Base-by-base conservation (phyloP, 2,888 invertebrate species). In the Cheilosia vernalis region DNA sequence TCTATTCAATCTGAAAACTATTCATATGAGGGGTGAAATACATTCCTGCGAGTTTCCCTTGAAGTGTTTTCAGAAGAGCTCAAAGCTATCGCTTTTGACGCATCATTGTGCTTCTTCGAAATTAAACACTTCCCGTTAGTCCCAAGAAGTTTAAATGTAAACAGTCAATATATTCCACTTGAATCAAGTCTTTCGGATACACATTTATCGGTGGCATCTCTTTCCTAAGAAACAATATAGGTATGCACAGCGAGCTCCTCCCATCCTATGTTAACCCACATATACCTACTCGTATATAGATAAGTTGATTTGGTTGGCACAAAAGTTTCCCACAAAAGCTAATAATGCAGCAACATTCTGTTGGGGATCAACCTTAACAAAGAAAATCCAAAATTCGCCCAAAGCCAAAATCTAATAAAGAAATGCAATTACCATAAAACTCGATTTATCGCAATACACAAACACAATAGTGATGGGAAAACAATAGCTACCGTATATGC, bases 371-470 rank as follows among this genome's bases (percentile, higher is more conserved):
- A 58, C 24, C 64, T 58, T 42, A 60, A 64, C 73, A 80, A 80
- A 80, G 58, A 53, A 73, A 73, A 21, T 64, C n/a, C 47, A 70
- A 47, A 30, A 15, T 21, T 56, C 30, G 64, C 81, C 63, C 42
- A 40, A 37, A 51, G 81, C 63, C 49, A 69, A 81, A 56, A 56
- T 76, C 74, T 60, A 73, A 80, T 73, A 74, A 67, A 67, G 66
- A 61, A 44, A 74, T 67, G 60, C 74, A 76, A 81, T 81, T 74
- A 67, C 80, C 76, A 81, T 76, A 58, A 58, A 76, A 76, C 81
- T 74, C 81, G 76, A 81, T 76, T 76, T 76, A 76, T 76, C 47
- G 51, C 76, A 76, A 81, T 81, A 76, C 63, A 76, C 63, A 67
- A 67, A 63, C 76, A 74, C 61, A 69, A 76, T 63, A 67, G 51